Conservation (phyloP, 1,140 invertebrate genomes). For the Apocrypta bakeri region DNA sequence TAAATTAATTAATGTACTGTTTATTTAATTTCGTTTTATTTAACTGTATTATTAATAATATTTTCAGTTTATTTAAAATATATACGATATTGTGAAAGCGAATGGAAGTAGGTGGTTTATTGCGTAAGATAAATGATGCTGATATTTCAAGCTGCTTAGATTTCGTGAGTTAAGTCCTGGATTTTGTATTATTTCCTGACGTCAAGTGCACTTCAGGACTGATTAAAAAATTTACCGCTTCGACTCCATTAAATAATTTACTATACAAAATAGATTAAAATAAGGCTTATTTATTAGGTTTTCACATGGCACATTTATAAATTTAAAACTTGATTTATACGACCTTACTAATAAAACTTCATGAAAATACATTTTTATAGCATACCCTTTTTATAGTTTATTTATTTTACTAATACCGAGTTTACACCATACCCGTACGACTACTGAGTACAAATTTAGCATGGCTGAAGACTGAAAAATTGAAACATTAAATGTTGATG, state of each 20-base stretch:
- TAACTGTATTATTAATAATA: not conserved
- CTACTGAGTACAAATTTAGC: no score
- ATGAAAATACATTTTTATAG: no score
- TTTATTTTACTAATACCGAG: no score
- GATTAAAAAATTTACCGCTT: not conserved
- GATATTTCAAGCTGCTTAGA: not conserved
- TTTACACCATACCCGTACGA: no score
- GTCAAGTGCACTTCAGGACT: not conserved
- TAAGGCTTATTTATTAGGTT: not conserved
- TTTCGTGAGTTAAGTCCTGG: not conserved
- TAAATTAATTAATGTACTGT: no score
- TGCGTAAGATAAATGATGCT: not conserved
- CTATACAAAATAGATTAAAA: not conserved
- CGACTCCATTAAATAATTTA: not conserved
- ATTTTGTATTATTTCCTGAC: not conserved
- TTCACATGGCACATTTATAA: no score
- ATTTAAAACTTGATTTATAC: no score
- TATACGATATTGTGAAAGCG: not conserved
- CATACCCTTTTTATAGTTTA: no score
- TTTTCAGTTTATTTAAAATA: not conserved
- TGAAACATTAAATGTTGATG: no score
- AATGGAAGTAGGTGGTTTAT: not conserved
- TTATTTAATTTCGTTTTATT: no score
- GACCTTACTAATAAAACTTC: no score
- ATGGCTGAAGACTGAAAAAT: no score